phyloP scores from a whole-genome alignment of 2,888 invertebrate genomes.

The Apodemia hepburni region DNA sequence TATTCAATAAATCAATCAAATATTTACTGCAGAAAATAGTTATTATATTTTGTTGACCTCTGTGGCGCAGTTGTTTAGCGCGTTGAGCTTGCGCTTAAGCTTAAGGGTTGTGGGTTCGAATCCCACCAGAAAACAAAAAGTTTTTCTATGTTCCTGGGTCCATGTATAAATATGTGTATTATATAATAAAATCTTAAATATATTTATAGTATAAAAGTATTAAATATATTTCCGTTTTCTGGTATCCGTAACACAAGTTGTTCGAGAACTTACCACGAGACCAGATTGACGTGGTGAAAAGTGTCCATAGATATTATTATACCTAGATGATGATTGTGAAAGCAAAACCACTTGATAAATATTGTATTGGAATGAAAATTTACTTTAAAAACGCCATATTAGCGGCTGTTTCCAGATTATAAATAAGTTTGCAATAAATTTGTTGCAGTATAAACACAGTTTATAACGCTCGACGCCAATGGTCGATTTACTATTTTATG shows the following conservation, averaged over 20 bases:
- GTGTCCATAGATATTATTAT: too few relatives aligned
- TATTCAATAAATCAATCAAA: background rate
- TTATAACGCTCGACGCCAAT: constrained; percentile 36
- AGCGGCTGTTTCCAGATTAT: constrained; percentile 24
- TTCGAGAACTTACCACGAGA: too few relatives aligned
- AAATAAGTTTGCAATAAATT: constrained; percentile 24
- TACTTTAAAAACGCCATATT: constrained; percentile 6
- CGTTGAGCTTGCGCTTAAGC: constrained; percentile 10
- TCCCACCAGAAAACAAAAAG: too few relatives aligned
- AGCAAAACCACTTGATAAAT: background rate
- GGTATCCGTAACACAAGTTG: too few relatives aligned
- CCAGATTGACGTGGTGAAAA: too few relatives aligned
- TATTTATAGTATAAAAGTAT: too few relatives aligned
- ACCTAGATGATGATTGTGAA: too few relatives aligned
- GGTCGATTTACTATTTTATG: constrained; percentile 31
- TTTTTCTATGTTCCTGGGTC: too few relatives aligned
- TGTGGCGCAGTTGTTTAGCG: background rate
- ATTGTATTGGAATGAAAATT: too few relatives aligned
- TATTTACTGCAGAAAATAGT: background rate
- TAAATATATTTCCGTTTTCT: too few relatives aligned
- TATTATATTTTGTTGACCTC: background rate
- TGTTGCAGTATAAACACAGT: constrained; percentile 28
- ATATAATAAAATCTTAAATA: too few relatives aligned
- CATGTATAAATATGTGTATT: too few relatives aligned
- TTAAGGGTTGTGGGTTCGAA: background rate